A percentile compares a stretch with the other conserved stretches of the same genome.
phyloP scores from a whole-genome alignment of 2,797 vertebrate genomes.

The Sebastes aleutianus region DNA sequence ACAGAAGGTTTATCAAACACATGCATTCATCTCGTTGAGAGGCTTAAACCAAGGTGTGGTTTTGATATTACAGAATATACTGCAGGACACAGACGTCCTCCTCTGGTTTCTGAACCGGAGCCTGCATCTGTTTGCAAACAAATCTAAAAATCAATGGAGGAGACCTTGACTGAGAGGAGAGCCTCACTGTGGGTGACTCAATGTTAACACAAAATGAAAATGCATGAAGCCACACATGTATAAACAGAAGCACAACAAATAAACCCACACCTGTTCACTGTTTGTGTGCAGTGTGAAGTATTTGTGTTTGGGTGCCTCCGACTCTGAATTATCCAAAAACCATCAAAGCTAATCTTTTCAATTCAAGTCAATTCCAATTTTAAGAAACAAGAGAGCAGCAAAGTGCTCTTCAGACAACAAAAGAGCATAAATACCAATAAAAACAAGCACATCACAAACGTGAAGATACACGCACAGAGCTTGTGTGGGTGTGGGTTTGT shows the following conservation, averaged over 20 bases:
- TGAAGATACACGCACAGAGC: background rate
- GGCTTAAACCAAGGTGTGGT: background rate
- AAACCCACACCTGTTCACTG: constrained; percentile 18
- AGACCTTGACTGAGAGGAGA: constrained; percentile 22
- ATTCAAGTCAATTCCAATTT: constrained; percentile 4
- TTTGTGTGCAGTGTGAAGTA: background rate
- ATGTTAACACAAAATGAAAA: background rate
- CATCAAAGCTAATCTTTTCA: background rate
- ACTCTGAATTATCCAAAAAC: background rate
- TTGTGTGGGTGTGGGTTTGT: background rate
- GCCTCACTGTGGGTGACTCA: constrained; percentile 3
- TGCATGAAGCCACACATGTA: background rate
- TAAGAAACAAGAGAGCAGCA: background rate
- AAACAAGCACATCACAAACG: background rate
- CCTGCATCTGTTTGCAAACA: constrained; percentile 38
- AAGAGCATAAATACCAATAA: background rate
- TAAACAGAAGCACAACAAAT: background rate
- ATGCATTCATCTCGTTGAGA: too few species aligned
- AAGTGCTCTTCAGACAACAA: constrained; percentile 1
- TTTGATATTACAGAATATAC: background rate
- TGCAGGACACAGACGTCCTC: constrained; percentile 1
- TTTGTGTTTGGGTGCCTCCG: background rate
- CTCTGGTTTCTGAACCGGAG: constrained; percentile 10
- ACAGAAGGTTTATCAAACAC: too few species aligned
- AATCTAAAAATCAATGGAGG: constrained; percentile 50